These are phyloP conservation scores for Nettapus auritus DNA, from an alignment of 2,113 vertebrate species.

Conservation along the genomic window DNA sequence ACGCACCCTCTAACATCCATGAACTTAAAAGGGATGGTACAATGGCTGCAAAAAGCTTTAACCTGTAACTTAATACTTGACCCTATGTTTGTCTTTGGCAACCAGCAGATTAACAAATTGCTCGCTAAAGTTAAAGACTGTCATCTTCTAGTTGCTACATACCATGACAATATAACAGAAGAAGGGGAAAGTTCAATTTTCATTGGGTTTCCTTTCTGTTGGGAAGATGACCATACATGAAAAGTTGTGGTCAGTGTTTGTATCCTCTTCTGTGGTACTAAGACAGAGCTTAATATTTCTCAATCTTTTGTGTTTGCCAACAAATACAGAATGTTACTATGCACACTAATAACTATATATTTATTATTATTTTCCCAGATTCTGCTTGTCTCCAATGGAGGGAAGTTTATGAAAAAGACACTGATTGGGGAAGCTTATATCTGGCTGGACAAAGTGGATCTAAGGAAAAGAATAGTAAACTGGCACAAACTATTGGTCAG, in stretches of 20 bases:
- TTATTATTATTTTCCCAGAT: constrained; percentile 79
- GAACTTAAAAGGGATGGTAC: background rate
- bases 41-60: background rate
- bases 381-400: constrained; percentile 96
- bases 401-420: constrained; percentile 99
- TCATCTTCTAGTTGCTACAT: background rate
- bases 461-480: constrained; percentile 97
- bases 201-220: background rate
- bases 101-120: background rate
- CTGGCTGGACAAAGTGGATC: constrained; percentile 99
- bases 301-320: background rate
- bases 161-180: background rate
- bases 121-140: background rate
- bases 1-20: background rate
- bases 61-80: background rate
- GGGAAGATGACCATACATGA: background rate
- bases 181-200: background rate
- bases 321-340: background rate
- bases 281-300: background rate
- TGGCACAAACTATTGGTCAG: constrained; percentile 98
- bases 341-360: background rate
- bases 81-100: background rate
- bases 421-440: constrained; percentile 98
- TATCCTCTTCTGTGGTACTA: background rate
- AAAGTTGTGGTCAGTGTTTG: background rate